Conservation (phyloP, 2,888 invertebrate genomes). For the Cremastinae sp. region DNA sequence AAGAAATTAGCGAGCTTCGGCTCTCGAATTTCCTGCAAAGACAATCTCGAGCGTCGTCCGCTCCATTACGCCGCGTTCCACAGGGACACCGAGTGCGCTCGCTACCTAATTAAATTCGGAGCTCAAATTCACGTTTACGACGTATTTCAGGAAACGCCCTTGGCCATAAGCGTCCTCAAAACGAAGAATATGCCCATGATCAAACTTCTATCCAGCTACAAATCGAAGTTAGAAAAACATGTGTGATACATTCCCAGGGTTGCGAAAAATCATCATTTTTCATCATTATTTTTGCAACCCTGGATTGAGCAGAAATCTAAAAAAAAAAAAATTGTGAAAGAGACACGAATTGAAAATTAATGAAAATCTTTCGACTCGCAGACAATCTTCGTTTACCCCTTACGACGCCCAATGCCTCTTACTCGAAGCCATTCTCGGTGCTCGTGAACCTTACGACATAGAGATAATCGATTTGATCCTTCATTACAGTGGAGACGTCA, state of each 20-base stretch:
- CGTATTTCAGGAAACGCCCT: conserved; percentile 60
- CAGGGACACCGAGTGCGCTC: conserved; percentile 50
- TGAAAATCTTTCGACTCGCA: conserved; percentile 33
- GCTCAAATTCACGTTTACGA: conserved; percentile 59
- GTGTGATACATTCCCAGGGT: background rate
- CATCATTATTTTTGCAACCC: too few relatives aligned
- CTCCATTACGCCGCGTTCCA: conserved; percentile 62
- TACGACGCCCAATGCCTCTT: conserved; percentile 55
- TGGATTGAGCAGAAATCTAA: too few relatives aligned
- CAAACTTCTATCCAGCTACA: conserved; percentile 48
- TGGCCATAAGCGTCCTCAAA: conserved; percentile 60
- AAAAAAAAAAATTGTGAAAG: too few relatives aligned
- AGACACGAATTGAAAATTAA: too few relatives aligned
- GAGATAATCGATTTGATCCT: conserved; percentile 46
- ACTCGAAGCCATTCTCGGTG: conserved; percentile 41
- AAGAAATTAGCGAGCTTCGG: conserved; percentile 53
- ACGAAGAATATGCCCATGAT: conserved; percentile 60
- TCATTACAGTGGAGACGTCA: conserved; percentile 43
- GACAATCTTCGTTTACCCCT: conserved; percentile 28
- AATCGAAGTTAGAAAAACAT: conserved; percentile 29
- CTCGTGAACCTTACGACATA: conserved; percentile 46
- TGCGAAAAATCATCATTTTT: background rate
- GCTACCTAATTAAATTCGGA: conserved; percentile 53
- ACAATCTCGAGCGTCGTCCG: conserved; percentile 60
- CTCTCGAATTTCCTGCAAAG: conserved; percentile 43